Percentiles rank a stretch among this genome's conserved stretches.
phyloP scores from a whole-genome alignment of 2,113 vertebrate genomes.

The Heloderma charlesbogerti region DNA sequence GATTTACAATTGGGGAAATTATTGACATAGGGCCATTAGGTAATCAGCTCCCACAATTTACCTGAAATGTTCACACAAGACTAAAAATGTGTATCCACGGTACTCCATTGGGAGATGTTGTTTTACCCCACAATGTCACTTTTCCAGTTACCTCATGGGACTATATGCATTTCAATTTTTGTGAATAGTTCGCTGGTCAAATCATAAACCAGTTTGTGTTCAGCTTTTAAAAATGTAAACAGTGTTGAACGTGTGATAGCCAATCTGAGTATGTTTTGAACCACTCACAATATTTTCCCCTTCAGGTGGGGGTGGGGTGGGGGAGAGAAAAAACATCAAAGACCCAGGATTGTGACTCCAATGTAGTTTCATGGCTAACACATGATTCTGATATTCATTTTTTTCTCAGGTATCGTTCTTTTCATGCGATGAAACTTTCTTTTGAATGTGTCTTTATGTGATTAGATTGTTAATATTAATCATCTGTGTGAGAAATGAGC shows the following conservation, averaged over 20 bases:
- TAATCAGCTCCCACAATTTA: too few species aligned
- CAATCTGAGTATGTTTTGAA: not conserved
- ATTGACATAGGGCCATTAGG: too few species aligned
- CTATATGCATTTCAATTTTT: not conserved
- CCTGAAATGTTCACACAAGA: too few species aligned
- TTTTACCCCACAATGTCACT: not conserved
- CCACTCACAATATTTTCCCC: not conserved
- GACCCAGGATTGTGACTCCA: not conserved
- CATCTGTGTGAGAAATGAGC: not conserved
- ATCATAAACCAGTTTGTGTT: not conserved
- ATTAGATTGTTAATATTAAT: not conserved
- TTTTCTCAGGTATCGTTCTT: not conserved
- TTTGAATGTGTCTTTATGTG: not conserved
- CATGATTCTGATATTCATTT: not conserved
- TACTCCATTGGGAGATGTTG: too few species aligned
- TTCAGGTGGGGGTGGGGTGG: not conserved
- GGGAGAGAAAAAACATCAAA: not conserved
- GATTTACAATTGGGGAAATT: too few species aligned
- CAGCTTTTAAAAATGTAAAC: not conserved
- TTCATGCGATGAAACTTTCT: not conserved
- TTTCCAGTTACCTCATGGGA: not conserved
- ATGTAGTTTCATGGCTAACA: not conserved
- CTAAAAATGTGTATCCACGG: too few species aligned
- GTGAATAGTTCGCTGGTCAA: not conserved
- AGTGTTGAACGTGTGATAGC: not conserved